A percentile compares a stretch with the other conserved stretches of the same genome.
Conservation (phyloP, 2,888 invertebrate genomes). For the Drosophila borealis region DNA sequence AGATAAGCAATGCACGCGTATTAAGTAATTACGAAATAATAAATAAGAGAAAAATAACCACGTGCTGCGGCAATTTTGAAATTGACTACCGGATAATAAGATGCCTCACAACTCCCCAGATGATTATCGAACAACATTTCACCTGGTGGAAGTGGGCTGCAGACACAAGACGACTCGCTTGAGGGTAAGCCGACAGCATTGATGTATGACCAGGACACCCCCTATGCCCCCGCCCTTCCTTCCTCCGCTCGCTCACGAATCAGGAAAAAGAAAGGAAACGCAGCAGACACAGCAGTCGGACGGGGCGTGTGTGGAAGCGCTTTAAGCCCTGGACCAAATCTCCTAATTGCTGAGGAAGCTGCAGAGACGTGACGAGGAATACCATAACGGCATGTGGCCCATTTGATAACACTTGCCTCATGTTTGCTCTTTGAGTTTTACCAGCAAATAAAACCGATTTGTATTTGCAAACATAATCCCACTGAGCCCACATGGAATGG, state of each 20-base stretch:
- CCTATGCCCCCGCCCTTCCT: background rate
- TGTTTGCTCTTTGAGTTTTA: conserved; percentile 5
- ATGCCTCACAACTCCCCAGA: conserved; percentile 58
- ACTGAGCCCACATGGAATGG: background rate
- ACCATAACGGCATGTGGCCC: conserved; percentile 30
- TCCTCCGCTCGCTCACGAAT: conserved; percentile 2
- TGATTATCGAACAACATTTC: conserved; percentile 55
- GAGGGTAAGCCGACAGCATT: conserved; percentile 45
- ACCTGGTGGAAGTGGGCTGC: conserved; percentile 44
- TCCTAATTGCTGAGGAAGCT: conserved; percentile 65
- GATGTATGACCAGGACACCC: conserved; percentile 56
- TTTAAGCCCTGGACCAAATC: conserved; percentile 38
- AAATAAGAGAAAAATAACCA: conserved; percentile 47
- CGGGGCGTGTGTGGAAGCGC: conserved; percentile 4
- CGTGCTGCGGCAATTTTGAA: conserved; percentile 60
- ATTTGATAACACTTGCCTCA: conserved; percentile 25
- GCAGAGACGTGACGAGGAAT: conserved; percentile 56
- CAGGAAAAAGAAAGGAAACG: conserved; percentile 42
- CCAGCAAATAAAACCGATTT: conserved; percentile 10
- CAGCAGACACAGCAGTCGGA: conserved; percentile 27
- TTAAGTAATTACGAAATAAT: conserved; percentile 55
- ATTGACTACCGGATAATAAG: conserved; percentile 60
- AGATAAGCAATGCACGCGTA: conserved; percentile 39
- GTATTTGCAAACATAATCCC: conserved; percentile 28
- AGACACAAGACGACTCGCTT: conserved; percentile 15